Base-by-base conservation (phyloP, 2,888 invertebrate species). In the Lepetodrilus schrolli region DNA sequence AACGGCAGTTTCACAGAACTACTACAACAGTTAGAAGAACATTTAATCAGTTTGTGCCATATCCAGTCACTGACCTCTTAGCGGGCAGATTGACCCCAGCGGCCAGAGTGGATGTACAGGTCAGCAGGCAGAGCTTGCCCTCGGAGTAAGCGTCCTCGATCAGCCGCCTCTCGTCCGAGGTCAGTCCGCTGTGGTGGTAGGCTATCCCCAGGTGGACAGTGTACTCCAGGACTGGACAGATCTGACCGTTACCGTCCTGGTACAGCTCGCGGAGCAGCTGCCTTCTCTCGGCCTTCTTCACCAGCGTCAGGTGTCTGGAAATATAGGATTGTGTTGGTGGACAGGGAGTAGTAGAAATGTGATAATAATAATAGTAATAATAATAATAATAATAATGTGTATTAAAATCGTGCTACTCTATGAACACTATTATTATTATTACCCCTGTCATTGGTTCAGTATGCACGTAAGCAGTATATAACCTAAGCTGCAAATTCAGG, bases 41-140 rank as follows among this genome's bases (percentile, higher is more conserved):
- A n/a, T n/a, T n/a, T n/a, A n/a, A n/a, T n/a, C n/a, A n/a, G n/a
- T n/a, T n/a, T n/a, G n/a, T n/a, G n/a, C n/a, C n/a, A n/a, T n/a
- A n/a, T n/a, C n/a, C n/a, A 7, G 43, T 43, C n/a, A 17, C 43
- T 10, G 0, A 90, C 86, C 97, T 93, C 91, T 94, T 93, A 0
- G 98, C 98, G 13, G 98, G 98, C 81, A 99, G 92, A 93, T 99
- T 99, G 34, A 99, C 97, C 2, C 98, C 98, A 23, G 98, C 98
- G n/a, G 98, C 98, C 79, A 99, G 92, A 0, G 98, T 99, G 0
- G 98, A 97, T 0, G 98, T 99, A 89, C 97, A 98, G 88, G 97
- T 96, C 79, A 99, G 93, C 36, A 97, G 95, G 76, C 94, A 95
- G 38, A 99, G 91, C n/a, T 93, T 93, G 0, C 96, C 96, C n/a